Evolutionary conservation across 2,888 invertebrate species (phyloP).

Genomic region (Orthonychiurus folsomi): DNA sequence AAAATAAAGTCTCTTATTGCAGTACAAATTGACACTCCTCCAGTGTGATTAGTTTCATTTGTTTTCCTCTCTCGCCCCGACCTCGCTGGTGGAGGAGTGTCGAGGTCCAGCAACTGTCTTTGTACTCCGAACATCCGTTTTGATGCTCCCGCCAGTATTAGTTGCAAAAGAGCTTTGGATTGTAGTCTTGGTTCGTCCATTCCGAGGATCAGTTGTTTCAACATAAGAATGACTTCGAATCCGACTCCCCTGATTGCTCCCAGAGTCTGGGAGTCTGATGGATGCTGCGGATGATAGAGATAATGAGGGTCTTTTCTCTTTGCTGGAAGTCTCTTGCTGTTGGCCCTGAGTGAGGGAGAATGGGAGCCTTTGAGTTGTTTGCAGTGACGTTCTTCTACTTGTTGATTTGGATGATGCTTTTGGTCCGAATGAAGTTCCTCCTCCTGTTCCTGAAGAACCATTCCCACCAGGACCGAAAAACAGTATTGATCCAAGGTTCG

Average conservation of each 20-base stretch:
- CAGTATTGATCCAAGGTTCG: slow-evolving; percentile 11
- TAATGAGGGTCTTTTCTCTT: slow-evolving; percentile 9
- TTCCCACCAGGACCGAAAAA: slow-evolving; percentile 5
- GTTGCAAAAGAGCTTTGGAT: slow-evolving; percentile 5
- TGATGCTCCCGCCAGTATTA: neutral
- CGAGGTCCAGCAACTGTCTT: neutral
- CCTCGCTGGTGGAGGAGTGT: slow-evolving; percentile 9
- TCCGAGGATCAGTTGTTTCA: neutral
- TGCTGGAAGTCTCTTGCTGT: neutral
- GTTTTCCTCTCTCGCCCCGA: slow-evolving; percentile 12
- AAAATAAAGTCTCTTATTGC: slow-evolving; percentile 38
- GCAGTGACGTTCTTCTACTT: slow-evolving; percentile 2
- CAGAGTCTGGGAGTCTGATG: neutral
- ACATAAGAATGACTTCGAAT: slow-evolving; percentile 8
- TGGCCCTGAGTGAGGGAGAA: neutral
- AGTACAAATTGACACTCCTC: slow-evolving; percentile 35
- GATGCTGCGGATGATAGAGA: slow-evolving; percentile 1
- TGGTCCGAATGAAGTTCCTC: neutral
- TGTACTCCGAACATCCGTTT: slow-evolving; percentile 9
- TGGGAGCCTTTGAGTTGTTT: slow-evolving; percentile 13
- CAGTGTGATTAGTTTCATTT: neutral
- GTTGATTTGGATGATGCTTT: neutral
- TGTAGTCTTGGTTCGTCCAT: neutral
- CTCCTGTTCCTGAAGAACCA: neutral
- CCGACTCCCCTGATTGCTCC: neutral